Evolutionary conservation across 1,140 invertebrate species (phyloP), one percentile per base, ranked within the genome.

Genomic region (Scylla paramamosain): DNA sequence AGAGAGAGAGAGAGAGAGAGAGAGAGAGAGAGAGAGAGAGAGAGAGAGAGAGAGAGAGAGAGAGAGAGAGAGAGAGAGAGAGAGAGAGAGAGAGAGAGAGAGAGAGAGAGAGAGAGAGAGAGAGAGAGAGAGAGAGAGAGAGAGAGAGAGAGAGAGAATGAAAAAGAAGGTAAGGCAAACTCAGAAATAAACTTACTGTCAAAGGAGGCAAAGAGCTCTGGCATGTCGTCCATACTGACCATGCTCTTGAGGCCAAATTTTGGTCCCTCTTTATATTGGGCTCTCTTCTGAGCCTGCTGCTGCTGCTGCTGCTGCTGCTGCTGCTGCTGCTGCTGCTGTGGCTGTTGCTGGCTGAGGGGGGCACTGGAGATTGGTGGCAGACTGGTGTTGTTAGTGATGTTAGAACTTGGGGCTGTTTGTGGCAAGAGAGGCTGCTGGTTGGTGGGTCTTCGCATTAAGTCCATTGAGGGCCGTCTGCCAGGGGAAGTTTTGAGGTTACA

Each of bases 171-270:
- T 39, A 39, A 39, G 7, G 77, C 25, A 83, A 2, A 39, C 6
- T 39, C 1, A 6, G 39, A 45, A 39, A 25, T 29, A n/a, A 29
- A 98, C 99, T 98, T 97, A 99, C 99, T 99, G 97, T 99, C 99
- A 97, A 99, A 98, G 91, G 98, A 98, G 93, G 98, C 98, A 97
- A 99, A 99, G 59, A 99, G 97, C 97, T 99, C 98, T 10, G 99
- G 98, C 98, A 98, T 99, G 96, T 99, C 99, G 96, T 99, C 99
- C 94, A 99, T 98, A 39, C 98, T 99, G 91, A 99, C 98, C 98
- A 99, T 98, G 96, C 98, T 99, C 96, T 98, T 98, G 96, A 99
- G 99, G 97, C 99, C 98, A 92, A 99, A 97, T 96, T 98, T 98
- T n/a, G 92, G 77, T 14, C 96, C 93, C 48, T 92, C 93, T 88